These are phyloP conservation scores for Sinotaia quadrata DNA, from an alignment of 2,888 invertebrate species.

Conservation along the genomic window DNA sequence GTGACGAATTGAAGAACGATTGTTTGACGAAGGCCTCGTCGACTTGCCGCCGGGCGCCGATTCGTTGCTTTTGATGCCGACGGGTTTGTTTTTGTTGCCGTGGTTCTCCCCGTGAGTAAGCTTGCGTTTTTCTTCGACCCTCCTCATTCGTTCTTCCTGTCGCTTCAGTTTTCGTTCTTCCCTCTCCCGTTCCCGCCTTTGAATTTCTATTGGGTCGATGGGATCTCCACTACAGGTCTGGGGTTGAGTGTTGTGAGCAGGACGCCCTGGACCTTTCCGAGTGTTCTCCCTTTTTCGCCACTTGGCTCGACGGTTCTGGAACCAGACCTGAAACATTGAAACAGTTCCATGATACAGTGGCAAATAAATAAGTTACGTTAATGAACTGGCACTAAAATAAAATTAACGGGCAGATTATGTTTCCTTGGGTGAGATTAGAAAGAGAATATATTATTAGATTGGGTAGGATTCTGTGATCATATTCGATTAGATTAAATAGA, in stretches of 20 bases:
- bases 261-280: slow-evolving; percentile 79
- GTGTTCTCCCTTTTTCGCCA: slow-evolving; percentile 35
- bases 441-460: no score
- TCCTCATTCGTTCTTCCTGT: slow-evolving; percentile 11
- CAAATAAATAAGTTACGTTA: no score
- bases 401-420: no score
- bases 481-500: no score
- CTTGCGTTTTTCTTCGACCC: slow-evolving; percentile 14
- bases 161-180: slow-evolving; percentile 22
- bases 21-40: no score
- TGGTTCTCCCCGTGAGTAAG: background rate
- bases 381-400: no score
- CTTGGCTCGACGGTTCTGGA: slow-evolving; percentile 37
- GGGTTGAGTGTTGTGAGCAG: slow-evolving; percentile 96
- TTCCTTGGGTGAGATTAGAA: no score
- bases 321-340: slow-evolving; percentile 34
- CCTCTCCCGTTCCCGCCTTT: slow-evolving; percentile 19
- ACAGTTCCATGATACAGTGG: no score
- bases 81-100: background rate
- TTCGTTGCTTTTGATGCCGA: background rate
- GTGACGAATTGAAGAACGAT: no score
- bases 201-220: slow-evolving; percentile 80
- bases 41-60: background rate
- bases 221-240: slow-evolving; percentile 97
- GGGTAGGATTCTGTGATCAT: no score